Percentiles rank a stretch among this genome's conserved stretches.
phyloP scores from a whole-genome alignment of 2,113 vertebrate species.

The Apaloderma vittatum region DNA sequence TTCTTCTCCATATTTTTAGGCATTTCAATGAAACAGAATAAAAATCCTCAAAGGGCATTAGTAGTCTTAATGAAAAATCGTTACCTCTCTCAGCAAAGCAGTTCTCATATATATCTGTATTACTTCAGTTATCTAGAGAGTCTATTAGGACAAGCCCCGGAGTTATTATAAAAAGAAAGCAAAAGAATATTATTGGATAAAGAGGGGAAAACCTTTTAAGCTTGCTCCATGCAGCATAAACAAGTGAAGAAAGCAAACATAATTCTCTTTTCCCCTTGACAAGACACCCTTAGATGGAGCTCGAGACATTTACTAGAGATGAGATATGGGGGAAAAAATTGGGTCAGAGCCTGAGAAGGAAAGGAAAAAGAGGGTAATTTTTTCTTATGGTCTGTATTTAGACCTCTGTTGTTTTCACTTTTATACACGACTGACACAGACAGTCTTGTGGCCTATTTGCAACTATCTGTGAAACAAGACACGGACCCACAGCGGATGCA shows the following conservation, averaged over 20 bases:
- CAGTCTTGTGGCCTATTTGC: background rate
- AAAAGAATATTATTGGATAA: background rate
- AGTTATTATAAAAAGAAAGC: conserved; percentile 6
- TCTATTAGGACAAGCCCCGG: conserved; percentile 1
- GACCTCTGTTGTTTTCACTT: background rate
- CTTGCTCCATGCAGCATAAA: background rate
- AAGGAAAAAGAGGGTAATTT: background rate
- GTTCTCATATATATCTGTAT: background rate
- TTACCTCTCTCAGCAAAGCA: background rate
- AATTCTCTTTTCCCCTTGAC: conserved; percentile 36
- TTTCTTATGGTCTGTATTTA: background rate
- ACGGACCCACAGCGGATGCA: background rate
- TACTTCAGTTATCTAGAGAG: background rate
- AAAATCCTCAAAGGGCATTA: background rate
- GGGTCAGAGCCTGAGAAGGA: background rate
- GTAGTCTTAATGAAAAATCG: background rate
- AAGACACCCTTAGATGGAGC: conserved; percentile 31
- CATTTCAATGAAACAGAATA: background rate
- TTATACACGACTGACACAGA: background rate
- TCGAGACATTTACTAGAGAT: background rate
- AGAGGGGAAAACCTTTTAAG: background rate
- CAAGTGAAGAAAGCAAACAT: conserved; percentile 25
- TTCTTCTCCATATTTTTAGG: background rate
- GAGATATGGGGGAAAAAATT: background rate
- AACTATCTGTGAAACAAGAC: background rate